Evolutionary conservation across 1,140 invertebrate genomes (phyloP), one percentile per base, ranked within the genome.

Genomic region (Lethrus apterus): DNA sequence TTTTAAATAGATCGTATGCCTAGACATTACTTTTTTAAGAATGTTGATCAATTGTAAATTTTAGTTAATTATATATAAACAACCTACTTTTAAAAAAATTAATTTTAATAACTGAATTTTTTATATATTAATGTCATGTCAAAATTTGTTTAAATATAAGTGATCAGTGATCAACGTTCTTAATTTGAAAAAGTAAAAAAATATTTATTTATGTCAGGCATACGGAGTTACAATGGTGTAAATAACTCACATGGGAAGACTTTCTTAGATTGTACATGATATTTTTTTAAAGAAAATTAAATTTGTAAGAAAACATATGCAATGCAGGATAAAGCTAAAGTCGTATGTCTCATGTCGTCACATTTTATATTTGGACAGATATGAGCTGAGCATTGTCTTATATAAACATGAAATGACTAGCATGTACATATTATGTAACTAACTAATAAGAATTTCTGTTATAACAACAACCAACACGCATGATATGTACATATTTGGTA

Each of bases 171-270:
- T 30, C 2, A 30, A 8, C 23, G n/a, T 5, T 7, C n/a, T n/a
- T 7, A 26, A 14, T 30, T 17, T 31, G 41, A 20, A 33, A 47
- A 50, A 38, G 33, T 26, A 52, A 40, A 48, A 40, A 41, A 32
- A 48, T 48, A 48, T 23, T 23, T 41, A 41, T 34, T 24, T 24
- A 47, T 47, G 33, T 35, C 40, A 1, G 51, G 48, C 43, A 41
- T 44, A 38, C 49, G 40, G 47, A 53, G 47, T 50, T 47, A 47
- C 32, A 43, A 38, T 44, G 50, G 50, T 44, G 52, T 50, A 36
- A 23, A 41, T 41, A 57, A 50, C 50, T 57, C 42, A 52, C 48
- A 55, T 55, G 50, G 55, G 55, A 57, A 57, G 55, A 57, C 55
- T 46, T 52, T 54, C 55, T 52, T 41, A 55, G 55, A 57, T 57